Conservation (phyloP, 2,888 invertebrate species). For the Ectobius pallidus region DNA sequence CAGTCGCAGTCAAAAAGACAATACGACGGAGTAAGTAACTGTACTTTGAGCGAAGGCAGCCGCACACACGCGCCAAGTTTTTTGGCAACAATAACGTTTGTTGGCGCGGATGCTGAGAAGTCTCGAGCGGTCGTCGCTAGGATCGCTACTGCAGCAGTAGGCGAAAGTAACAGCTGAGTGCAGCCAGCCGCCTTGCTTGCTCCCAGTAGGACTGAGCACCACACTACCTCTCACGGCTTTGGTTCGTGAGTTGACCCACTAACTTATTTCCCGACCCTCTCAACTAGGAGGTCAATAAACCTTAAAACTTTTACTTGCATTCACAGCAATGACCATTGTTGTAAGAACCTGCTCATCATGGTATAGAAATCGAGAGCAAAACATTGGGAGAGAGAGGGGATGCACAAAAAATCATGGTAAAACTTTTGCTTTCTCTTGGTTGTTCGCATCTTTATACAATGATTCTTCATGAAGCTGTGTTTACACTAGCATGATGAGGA, state of each 20-base stretch:
- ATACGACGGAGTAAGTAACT: not conserved
- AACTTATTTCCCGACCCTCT: conserved; percentile 47
- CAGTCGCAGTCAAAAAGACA: not conserved
- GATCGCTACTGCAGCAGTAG: conserved; percentile 14
- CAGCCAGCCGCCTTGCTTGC: not conserved
- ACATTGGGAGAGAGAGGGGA: not conserved
- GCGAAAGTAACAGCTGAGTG: conserved; percentile 20
- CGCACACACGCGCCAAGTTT: conserved; percentile 15
- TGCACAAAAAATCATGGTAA: not conserved
- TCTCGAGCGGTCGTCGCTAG: not conserved
- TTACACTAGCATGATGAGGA: too few relatives aligned
- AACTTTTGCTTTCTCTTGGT: not conserved
- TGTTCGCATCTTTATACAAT: not conserved
- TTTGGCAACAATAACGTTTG: not conserved
- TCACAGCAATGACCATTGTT: not conserved
- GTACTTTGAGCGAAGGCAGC: not conserved
- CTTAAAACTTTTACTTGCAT: conserved; percentile 27
- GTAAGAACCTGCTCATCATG: not conserved
- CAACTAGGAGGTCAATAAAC: conserved; percentile 32
- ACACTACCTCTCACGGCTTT: conserved; percentile 28
- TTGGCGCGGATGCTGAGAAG: conserved; percentile 9
- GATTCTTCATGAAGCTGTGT: too few relatives aligned
- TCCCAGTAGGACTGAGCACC: not conserved
- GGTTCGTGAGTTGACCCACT: conserved; percentile 37
- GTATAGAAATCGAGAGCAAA: not conserved